These are phyloP conservation scores for Aplysina aerophoba DNA, from an alignment of 37 sponge, comb jelly and placozoan genomes.

Conservation along the genomic window DNA sequence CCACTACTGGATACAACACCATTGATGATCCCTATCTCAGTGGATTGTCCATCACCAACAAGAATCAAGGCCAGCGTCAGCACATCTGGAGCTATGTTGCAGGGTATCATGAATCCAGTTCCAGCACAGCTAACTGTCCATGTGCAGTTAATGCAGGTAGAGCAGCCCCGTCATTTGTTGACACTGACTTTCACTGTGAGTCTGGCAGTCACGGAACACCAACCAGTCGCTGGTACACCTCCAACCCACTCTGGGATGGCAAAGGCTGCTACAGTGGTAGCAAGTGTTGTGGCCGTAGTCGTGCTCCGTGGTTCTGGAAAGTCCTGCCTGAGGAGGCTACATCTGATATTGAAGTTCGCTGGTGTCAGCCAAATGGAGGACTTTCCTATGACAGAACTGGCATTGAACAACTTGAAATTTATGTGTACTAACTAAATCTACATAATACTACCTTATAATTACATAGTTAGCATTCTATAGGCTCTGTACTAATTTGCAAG, in stretches of 20 bases:
- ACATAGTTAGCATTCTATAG: too few species aligned
- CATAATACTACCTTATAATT: too few species aligned
- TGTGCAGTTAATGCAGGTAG: conserved; percentile 19
- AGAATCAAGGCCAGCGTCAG: background rate
- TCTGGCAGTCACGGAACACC: background rate
- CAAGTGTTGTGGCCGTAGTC: background rate
- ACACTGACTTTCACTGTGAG: conserved; percentile 12
- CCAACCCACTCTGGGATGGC: conserved; percentile 16
- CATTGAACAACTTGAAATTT: conserved; percentile 11
- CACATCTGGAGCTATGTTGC: conserved; percentile 33
- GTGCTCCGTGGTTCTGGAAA: conserved; percentile 26
- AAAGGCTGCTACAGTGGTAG: conserved; percentile 13
- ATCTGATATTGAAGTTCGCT: conserved; percentile 5
- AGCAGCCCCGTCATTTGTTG: conserved; percentile 27
- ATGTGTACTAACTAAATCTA: background rate
- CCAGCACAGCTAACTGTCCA: conserved; percentile 17
- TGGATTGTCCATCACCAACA: conserved; percentile 20
- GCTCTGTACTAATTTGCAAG: too few species aligned
- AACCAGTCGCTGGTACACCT: background rate
- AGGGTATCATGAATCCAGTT: background rate
- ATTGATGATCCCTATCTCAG: background rate
- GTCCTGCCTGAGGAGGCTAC: background rate
- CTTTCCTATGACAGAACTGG: background rate
- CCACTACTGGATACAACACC: background rate
- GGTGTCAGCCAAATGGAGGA: background rate